A percentile compares a stretch with the other conserved stretches of the same genome.
These are phyloP conservation scores for Eupristina koningsbergeri DNA, from an alignment of 1,140 invertebrate species.

Conservation along the genomic window DNA sequence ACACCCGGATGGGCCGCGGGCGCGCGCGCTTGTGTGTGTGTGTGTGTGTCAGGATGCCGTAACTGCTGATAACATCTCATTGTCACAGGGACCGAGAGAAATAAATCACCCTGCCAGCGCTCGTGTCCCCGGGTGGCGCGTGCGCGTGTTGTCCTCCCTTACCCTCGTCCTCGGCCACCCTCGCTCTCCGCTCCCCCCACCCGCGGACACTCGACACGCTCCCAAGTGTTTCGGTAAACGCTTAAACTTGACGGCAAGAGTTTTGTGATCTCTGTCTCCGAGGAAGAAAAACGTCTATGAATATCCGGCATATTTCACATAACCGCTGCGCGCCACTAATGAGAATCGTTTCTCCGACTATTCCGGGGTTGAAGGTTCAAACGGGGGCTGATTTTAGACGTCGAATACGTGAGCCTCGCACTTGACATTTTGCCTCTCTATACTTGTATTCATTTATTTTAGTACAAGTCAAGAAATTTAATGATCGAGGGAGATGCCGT, in stretches of 20 bases:
- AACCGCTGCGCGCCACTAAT: constrained; percentile 15
- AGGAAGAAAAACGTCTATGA: constrained; percentile 24
- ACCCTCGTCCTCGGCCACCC: neutral
- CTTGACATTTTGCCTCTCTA: neutral
- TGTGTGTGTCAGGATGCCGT: constrained; percentile 34
- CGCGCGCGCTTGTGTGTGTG: neutral
- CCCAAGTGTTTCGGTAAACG: constrained; percentile 35
- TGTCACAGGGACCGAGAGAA: constrained; percentile 62
- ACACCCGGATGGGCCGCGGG: neutral
- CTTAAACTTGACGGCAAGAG: constrained; percentile 12
- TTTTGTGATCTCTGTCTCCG: constrained; percentile 4
- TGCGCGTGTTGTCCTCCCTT: constrained; percentile 5
- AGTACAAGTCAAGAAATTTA: neutral
- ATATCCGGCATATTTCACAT: constrained; percentile 40
- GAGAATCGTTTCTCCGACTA: constrained; percentile 32
- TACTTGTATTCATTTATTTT: neutral
- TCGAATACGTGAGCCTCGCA: neutral
- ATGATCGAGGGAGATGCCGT: neutral
- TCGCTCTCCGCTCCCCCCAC: neutral
- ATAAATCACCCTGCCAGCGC: constrained; percentile 58
- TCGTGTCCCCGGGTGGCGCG: constrained; percentile 24
- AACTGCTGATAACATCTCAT: constrained; percentile 67
- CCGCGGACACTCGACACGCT: constrained; percentile 32
- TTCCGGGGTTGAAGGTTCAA: neutral
- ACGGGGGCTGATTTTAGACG: neutral